Evolutionary conservation across 1,140 invertebrate species (phyloP).

Genomic region (Solen grandis): DNA sequence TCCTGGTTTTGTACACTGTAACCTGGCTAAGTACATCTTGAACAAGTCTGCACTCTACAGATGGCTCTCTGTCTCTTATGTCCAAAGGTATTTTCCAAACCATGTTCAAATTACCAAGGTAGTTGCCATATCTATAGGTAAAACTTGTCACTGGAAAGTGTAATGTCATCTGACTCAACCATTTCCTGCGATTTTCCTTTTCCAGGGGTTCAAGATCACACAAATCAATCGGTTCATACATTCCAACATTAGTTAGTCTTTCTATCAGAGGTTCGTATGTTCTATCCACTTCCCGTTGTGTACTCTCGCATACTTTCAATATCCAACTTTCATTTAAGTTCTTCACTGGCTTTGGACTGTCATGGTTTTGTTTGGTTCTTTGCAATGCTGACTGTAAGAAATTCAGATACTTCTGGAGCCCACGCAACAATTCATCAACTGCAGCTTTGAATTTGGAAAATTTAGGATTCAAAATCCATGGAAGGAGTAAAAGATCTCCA

Average conservation of each 20-base stretch:
- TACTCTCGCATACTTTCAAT: not conserved
- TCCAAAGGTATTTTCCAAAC: constrained; percentile 16
- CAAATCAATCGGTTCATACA: constrained; percentile 19
- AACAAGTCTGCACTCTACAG: constrained; percentile 4
- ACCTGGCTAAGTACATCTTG: constrained; percentile 3
- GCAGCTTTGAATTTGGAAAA: constrained; percentile 12
- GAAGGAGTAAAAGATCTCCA: constrained; percentile 6
- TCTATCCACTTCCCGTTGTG: constrained; percentile 4
- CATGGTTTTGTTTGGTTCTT: not conserved
- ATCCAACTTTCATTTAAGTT: constrained; percentile 27
- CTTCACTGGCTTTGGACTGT: constrained; percentile 17
- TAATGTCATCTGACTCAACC: constrained; percentile 16
- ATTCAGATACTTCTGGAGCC: constrained; percentile 1
- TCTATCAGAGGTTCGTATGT: constrained; percentile 16
- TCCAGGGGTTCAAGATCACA: constrained; percentile 14
- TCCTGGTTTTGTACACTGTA: constrained; percentile 8
- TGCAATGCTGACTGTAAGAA: not conserved
- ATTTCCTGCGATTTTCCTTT: constrained; percentile 4
- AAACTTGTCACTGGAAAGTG: constrained; percentile 11
- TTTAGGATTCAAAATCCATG: constrained; percentile 27
- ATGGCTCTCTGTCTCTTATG: not conserved
- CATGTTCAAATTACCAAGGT: constrained; percentile 19
- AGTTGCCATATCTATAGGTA: constrained; percentile 16
- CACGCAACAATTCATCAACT: not conserved
- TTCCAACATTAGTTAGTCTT: not conserved